These are phyloP conservation scores for Bombylius discolor DNA, from an alignment of 2,888 invertebrate species.

Conservation along the genomic window DNA sequence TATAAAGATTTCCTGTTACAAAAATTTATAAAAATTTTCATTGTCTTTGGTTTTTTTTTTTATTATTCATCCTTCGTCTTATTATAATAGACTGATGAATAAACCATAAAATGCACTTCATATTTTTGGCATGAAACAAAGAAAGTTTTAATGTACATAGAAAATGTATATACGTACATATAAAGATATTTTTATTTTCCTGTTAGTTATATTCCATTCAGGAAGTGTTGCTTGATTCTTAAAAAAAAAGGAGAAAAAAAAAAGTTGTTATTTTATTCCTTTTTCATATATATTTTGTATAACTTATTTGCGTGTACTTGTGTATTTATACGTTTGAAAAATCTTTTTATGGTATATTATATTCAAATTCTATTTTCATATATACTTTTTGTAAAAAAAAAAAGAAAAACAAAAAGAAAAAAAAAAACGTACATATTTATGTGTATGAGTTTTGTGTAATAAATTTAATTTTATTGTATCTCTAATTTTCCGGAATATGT, in stretches of 20 bases:
- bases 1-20: too few relatives aligned
- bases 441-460: not conserved
- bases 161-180: too few relatives aligned
- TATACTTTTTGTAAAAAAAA: not conserved
- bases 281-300: not conserved
- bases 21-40: too few relatives aligned
- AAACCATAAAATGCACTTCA: too few relatives aligned
- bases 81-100: too few relatives aligned
- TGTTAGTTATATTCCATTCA: conserved; percentile 18
- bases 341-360: too few relatives aligned
- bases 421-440: not conserved
- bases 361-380: too few relatives aligned
- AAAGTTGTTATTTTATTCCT: not conserved
- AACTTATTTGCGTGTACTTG: not conserved
- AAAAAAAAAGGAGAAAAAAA: not conserved
- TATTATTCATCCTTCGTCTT: too few relatives aligned
- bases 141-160: too few relatives aligned
- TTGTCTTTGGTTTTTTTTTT: too few relatives aligned
- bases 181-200: conserved; percentile 10
- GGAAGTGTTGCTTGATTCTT: conserved; percentile 16
- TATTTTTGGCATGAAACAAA: too few relatives aligned
- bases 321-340: not conserved
- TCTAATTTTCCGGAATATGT: conserved; percentile 25
- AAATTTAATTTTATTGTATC: conserved; percentile 23
- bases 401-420: not conserved